Evolutionary conservation across 2,113 vertebrate genomes (phyloP), one percentile per base, ranked within the genome.

Genomic region (Indicator maculatus): DNA sequence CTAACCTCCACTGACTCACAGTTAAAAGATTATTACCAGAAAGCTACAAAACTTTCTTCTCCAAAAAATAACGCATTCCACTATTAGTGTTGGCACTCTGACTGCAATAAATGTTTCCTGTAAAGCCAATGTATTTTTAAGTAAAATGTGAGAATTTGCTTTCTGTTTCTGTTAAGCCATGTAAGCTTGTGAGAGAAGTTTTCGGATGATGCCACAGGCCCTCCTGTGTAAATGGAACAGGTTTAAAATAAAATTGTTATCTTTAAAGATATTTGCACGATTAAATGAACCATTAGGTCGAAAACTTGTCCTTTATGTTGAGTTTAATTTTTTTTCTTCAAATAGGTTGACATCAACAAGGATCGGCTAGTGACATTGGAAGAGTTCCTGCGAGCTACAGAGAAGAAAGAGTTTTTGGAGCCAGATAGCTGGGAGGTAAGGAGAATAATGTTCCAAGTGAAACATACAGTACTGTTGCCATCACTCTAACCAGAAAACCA

Each of bases 341-440:
- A 96, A 94, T 75, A 99, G 99, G 98, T 99, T 95, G 99, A 99
- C 86, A 52, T 96, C 70, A 98, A 99, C 95, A 98, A 98, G 96
- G 99, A 99, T 95, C 98, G 99, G 28, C 94, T 99, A 75, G 98
- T 99, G 67, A 99, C 99, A 66, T 91, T 99, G 92, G 98, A 99
- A 4, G 99, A 99, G 95, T 99, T 99, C 96, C 87, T 99, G 63
- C 97, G 98, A 91, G 98, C 99, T 63, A 99, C 99, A 78, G 98
- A 98, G 95, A 99, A 99, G 92, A 99, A 98, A 73, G 99, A 99
- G 92, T 99, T 99, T 96, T 95, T 99, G 97, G 99, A 99, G 96
- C 98, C 99, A 56, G 99, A 99, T n/a, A 99, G 98, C 95, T 99
- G 99, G 99, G 99, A 99, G 99, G 99, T 99, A 96, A 98, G 83